phyloP scores from a whole-genome alignment of 2,113 vertebrate genomes.

The Cottus gobio region DNA sequence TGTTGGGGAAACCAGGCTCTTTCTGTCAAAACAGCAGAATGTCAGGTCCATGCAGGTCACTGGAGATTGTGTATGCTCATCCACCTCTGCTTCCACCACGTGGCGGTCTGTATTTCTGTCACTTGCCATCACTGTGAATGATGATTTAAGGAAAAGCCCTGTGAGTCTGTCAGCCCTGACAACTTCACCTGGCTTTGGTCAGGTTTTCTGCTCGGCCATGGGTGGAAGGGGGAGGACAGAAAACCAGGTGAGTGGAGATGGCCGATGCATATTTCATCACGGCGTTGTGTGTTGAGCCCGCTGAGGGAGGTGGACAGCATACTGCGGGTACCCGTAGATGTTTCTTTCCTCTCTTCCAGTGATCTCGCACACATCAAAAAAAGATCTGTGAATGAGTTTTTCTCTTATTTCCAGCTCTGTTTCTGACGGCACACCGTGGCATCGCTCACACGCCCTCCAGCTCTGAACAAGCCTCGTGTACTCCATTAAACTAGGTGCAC shows the following conservation, averaged over 20 bases:
- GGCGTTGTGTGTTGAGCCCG: slow-evolving; percentile 49
- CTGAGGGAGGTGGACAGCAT: slow-evolving; percentile 18
- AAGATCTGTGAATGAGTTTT: background rate
- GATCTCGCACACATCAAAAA: background rate
- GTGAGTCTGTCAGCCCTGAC: slow-evolving; percentile 37
- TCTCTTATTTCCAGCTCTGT: background rate
- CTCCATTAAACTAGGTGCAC: background rate
- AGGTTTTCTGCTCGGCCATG: slow-evolving; percentile 64
- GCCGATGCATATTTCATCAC: slow-evolving; percentile 77
- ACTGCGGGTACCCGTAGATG: background rate
- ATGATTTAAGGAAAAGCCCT: slow-evolving; percentile 27
- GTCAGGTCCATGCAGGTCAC: slow-evolving; percentile 12
- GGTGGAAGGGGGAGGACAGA: slow-evolving; percentile 54
- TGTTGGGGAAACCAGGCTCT: background rate
- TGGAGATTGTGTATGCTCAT: background rate
- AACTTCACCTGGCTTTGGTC: slow-evolving; percentile 52
- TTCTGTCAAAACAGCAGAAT: background rate
- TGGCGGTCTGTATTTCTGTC: background rate
- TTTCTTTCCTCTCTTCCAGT: slow-evolving; percentile 1
- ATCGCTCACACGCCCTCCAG: background rate
- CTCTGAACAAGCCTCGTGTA: background rate
- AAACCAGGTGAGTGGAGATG: slow-evolving; percentile 45
- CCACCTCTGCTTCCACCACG: slow-evolving; percentile 24
- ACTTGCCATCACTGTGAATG: slow-evolving; percentile 32
- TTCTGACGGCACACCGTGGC: no score